Evolutionary conservation across 2,113 vertebrate species (phyloP).

Genomic region (Ornithorhynchus anatinus): DNA sequence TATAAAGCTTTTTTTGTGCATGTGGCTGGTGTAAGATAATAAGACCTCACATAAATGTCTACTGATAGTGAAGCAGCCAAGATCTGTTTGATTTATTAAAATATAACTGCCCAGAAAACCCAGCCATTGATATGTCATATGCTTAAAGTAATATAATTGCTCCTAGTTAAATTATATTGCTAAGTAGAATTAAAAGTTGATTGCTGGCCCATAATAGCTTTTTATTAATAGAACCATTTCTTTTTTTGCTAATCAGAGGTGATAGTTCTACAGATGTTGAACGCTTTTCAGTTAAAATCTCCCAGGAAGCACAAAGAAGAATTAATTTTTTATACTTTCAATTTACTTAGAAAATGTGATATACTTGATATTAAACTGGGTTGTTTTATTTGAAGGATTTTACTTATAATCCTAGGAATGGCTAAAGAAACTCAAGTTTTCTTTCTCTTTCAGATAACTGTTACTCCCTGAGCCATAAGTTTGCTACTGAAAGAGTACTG

Average conservation of each 20-base stretch:
- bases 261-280: constrained; percentile 2
- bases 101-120: constrained; percentile 32
- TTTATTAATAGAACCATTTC: neutral
- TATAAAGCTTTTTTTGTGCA: neutral
- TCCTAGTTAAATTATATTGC: constrained; percentile 23
- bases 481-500: neutral
- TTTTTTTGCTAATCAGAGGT: constrained; percentile 21
- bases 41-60: neutral
- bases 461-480: neutral
- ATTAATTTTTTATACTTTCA: neutral
- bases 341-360: neutral
- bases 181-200: constrained; percentile 26
- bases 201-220: constrained; percentile 2
- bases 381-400: neutral
- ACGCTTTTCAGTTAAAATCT: neutral
- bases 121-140: constrained; percentile 12
- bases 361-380: neutral
- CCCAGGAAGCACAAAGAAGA: neutral
- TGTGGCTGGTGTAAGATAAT: neutral
- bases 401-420: neutral
- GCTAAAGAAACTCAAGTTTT: rapidly evolving
- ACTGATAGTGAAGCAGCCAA: constrained; percentile 24
- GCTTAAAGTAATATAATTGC: constrained; percentile 33
- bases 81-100: constrained; percentile 49
- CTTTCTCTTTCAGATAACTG: neutral